Evolutionary conservation across 2,888 invertebrate species (phyloP), one percentile per base, ranked within the genome.

Genomic region (Sarcophaga variegata): DNA sequence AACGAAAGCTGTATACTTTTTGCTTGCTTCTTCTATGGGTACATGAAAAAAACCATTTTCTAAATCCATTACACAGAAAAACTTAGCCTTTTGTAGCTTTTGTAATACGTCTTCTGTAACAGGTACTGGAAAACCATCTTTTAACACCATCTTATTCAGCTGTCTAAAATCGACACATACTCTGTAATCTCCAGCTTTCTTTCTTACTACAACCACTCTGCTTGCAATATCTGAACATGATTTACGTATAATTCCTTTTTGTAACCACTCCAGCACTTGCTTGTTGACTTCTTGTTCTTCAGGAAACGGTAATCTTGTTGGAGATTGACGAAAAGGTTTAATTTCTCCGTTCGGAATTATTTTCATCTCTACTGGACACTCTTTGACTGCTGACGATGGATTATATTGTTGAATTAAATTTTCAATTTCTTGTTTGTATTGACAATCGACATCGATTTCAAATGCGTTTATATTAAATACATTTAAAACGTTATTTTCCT

Each of bases 121-220:
- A 22, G 22, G 22, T 22, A 22, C 22, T 22, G 22, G 22, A 22
- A 22, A 22, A 22, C 22, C 22, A 22, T 22, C 83, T 60, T 60
- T 88, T 83, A 47, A 76, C 85, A 88, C 85, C 27, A 81, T 59
- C 5, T 76, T 64, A 64, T 89, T 89, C 67, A 88, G 22, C 49
- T 84, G 79, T 3, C 86, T 78, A 79, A 81, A 89, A 67, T 90
- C 90, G 1, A 90, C 84, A 54, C 90, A 89, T 20, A 90, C 66
- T 54, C 90, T 22, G 22, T 22, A 22, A 22, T 22, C 22, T 22
- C 22, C 22, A 22, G 22, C 1, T 22, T 22, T 22, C 70, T 89
- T 91, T 62, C 79, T 88, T 3, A 89, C 89, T 25, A 90, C 45
- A 14, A 90, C 79, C 22, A 90, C 87, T 6, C 89, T 90, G 71